Evolutionary conservation across 1,140 invertebrate genomes (phyloP), one percentile per base, ranked within the genome.

Genomic region (Eurytemora carolleeae): DNA sequence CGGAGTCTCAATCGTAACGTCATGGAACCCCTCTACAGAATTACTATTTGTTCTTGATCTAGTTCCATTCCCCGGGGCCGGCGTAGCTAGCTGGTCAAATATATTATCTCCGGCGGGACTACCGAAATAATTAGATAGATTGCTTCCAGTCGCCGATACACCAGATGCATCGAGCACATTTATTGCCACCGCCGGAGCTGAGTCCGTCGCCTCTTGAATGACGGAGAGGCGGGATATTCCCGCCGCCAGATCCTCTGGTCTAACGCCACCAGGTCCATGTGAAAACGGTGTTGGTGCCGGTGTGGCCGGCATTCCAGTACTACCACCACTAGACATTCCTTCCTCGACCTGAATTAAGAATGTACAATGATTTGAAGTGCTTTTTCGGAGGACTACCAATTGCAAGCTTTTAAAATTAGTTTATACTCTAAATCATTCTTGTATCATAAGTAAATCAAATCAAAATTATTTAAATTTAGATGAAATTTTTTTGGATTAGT

Each of bases 281-380:
- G 24, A 24, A 24, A 62, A 62, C 20, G 60, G 60, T 3, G 60
- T 62, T 20, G 60, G 60, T 24, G 60, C 60, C 19, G 60, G 60
- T 24, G 60, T 62, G 17, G 60, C 57, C 18, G 60, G 60, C 15
- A 62, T 25, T 17, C 60, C 60, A 1, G 60, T 58, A 57, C 60
- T 62, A n/a, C 60, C 60, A 25, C 60, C 60, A 44, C 53, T 56
- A 2, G 53, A 57, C 60, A 62, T 62, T 19, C 60, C 60, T 57
- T 62, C 60, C 23, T 62, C 60, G 15, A 31, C 60, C 53, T 44
- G 7, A 7, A 44, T 44, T 12, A 44, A 44, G n/a, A n/a, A 44
- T 44, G 31, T n/a, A n/a, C n/a, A n/a, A n/a, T n/a, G n/a, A n/a
- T n/a, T n/a, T n/a, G n/a, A n/a, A n/a, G n/a, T n/a, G n/a, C n/a